Evolutionary conservation across 2,888 invertebrate species (phyloP).

Genomic region (Acleris holmiana): DNA sequence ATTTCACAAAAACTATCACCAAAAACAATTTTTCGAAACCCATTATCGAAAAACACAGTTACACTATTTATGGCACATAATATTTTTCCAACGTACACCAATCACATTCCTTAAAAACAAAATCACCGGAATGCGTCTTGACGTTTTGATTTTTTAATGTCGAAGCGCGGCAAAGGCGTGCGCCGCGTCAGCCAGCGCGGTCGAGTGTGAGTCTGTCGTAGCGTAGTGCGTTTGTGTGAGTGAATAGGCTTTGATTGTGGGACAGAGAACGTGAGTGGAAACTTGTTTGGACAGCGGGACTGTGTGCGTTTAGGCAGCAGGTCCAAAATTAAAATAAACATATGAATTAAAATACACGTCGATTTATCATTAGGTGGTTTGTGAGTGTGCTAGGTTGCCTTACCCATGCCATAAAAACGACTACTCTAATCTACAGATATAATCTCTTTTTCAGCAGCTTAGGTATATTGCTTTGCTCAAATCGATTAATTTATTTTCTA

Average conservation of each 20-base stretch:
- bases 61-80: constrained; percentile 72
- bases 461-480: too few species aligned
- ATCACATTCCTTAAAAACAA: constrained; percentile 70
- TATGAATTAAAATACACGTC: neutral
- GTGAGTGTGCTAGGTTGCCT: too few species aligned
- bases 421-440: too few species aligned
- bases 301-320: constrained; percentile 45
- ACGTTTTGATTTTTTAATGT: constrained; percentile 50
- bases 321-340: constrained; percentile 17
- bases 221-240: constrained; percentile 41
- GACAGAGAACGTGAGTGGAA: constrained; percentile 71
- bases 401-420: too few species aligned
- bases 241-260: constrained; percentile 75
- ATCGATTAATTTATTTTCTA: too few species aligned
- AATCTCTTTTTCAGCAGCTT: too few species aligned
- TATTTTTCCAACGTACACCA: constrained; percentile 56
- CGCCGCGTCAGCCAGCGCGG: constrained; percentile 72
- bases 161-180: constrained; percentile 55
- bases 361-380: too few species aligned
- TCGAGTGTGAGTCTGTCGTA: constrained; percentile 53
- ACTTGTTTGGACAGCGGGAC: constrained; percentile 69
- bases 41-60: constrained; percentile 59
- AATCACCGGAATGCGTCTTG: constrained; percentile 59
- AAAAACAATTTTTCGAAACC: constrained; percentile 71
- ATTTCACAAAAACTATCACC: constrained; percentile 74